These are phyloP conservation scores for Champsocephalus gunnari DNA, from an alignment of 2,797 vertebrate species.

Conservation along the genomic window DNA sequence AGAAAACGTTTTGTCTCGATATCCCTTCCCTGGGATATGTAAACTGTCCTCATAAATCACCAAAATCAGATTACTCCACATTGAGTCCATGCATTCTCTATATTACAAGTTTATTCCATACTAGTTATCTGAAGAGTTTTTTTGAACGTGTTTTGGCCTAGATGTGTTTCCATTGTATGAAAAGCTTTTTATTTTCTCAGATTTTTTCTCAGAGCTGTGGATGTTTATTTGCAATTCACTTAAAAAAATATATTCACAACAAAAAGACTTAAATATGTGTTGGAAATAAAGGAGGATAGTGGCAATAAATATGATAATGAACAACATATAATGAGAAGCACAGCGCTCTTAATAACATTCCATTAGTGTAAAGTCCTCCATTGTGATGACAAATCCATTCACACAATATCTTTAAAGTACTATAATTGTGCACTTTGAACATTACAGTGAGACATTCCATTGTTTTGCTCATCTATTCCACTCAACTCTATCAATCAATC, in stretches of 20 bases:
- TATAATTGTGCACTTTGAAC: constrained; percentile 19
- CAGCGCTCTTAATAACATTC: neutral
- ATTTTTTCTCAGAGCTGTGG: neutral
- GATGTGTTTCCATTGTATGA: neutral
- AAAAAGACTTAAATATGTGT: neutral
- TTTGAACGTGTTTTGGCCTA: neutral
- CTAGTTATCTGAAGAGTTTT: neutral
- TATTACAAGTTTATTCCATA: too few species aligned
- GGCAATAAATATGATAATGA: neutral
- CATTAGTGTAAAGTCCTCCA: neutral
- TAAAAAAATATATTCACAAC: neutral
- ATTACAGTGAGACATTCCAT: constrained; percentile 4
- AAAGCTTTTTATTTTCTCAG: neutral
- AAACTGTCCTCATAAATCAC: constrained; percentile 6
- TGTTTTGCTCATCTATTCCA: constrained; percentile 21
- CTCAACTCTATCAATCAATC: neutral
- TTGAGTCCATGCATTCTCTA: neutral
- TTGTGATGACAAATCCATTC: neutral
- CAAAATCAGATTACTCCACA: neutral
- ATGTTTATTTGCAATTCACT: neutral
- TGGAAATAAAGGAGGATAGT: neutral
- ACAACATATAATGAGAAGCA: neutral
- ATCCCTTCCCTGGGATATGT: too few species aligned
- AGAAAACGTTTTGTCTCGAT: too few species aligned
- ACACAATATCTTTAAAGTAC: constrained; percentile 18